Conservation (phyloP, 2,797 vertebrate genomes). For the Toxotes lorentzi region DNA sequence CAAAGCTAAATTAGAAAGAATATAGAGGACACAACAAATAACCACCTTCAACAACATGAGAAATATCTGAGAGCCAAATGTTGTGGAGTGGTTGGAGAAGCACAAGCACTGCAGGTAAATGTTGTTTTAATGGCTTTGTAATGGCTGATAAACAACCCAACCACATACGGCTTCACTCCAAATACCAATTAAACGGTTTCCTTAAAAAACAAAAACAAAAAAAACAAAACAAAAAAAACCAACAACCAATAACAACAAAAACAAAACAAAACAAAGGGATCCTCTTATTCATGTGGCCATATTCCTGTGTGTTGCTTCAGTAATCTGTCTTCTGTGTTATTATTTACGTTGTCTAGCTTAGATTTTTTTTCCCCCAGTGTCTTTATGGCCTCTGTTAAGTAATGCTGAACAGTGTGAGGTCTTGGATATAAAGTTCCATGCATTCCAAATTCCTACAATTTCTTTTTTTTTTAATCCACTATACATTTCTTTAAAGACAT, state of each 20-base stretch:
- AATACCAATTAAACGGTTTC: conserved; percentile 5
- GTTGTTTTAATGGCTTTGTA: conserved; percentile 89
- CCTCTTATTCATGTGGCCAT: conserved; percentile 52
- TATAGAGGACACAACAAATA: conserved; percentile 53
- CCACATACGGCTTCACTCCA: conserved; percentile 59
- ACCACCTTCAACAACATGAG: conserved; percentile 58
- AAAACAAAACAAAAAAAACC: neutral
- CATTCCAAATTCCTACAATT: conserved; percentile 76
- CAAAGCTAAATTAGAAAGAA: conserved; percentile 62
- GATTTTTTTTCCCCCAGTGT: conserved; percentile 81
- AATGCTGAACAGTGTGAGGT: conserved; percentile 97
- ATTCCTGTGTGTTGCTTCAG: conserved; percentile 67
- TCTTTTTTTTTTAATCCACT: conserved; percentile 64
- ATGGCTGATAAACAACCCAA: conserved; percentile 80
- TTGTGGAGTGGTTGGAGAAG: conserved; percentile 65
- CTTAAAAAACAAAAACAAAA: neutral
- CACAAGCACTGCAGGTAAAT: conserved; percentile 71
- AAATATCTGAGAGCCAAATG: conserved; percentile 81
- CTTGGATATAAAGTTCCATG: conserved; percentile 90
- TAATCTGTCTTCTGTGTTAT: conserved; percentile 55
- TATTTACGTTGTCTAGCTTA: conserved; percentile 55
- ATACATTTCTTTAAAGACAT: conserved; percentile 79
- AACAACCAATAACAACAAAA: conserved; percentile 1
- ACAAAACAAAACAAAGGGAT: conserved; percentile 50
- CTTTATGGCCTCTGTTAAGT: conserved; percentile 91